A percentile compares a stretch with the other conserved stretches of the same genome.
These are phyloP conservation scores for Xanthorhoe spadicearia DNA, from an alignment of 2,888 invertebrate genomes.

Conservation along the genomic window DNA sequence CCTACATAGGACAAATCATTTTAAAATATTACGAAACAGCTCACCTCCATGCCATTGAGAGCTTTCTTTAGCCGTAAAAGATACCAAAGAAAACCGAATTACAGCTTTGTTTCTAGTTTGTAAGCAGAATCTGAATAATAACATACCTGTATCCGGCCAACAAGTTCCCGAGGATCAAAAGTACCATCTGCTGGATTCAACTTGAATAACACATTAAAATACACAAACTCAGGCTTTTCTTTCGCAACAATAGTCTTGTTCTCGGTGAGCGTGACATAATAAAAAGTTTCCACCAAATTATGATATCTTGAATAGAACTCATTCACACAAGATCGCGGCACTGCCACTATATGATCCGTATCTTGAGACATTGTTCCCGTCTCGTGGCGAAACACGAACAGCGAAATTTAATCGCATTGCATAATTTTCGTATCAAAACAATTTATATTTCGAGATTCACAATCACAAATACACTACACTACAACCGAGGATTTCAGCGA, in stretches of 20 bases:
- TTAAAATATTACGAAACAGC: neutral
- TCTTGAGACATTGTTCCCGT: constrained; percentile 75
- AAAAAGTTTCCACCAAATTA: constrained; percentile 81
- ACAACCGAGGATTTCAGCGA: neutral
- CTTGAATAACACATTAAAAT: constrained; percentile 76
- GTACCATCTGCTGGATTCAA: constrained; percentile 74
- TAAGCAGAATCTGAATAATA: neutral
- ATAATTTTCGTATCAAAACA: constrained; percentile 72
- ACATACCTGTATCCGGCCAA: constrained; percentile 76
- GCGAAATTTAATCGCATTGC: constrained; percentile 61
- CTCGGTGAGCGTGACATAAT: constrained; percentile 78
- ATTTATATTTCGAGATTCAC: constrained; percentile 28
- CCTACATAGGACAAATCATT: neutral
- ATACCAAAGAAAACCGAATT: neutral
- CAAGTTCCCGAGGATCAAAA: constrained; percentile 71
- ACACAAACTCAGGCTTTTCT: constrained; percentile 72
- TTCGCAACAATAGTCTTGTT: constrained; percentile 65
- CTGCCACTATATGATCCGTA: constrained; percentile 70
- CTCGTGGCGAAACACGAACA: constrained; percentile 55
- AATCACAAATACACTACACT: constrained; percentile 13
- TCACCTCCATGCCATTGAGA: too few relatives aligned
- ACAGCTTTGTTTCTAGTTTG: constrained; percentile 1
- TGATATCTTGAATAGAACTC: constrained; percentile 78
- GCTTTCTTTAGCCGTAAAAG: neutral
- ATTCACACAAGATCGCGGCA: constrained; percentile 73